A percentile compares a stretch with the other conserved stretches of the same genome.
Evolutionary conservation across 2,888 invertebrate species (phyloP).

Genomic region (Xanthia icteritia): DNA sequence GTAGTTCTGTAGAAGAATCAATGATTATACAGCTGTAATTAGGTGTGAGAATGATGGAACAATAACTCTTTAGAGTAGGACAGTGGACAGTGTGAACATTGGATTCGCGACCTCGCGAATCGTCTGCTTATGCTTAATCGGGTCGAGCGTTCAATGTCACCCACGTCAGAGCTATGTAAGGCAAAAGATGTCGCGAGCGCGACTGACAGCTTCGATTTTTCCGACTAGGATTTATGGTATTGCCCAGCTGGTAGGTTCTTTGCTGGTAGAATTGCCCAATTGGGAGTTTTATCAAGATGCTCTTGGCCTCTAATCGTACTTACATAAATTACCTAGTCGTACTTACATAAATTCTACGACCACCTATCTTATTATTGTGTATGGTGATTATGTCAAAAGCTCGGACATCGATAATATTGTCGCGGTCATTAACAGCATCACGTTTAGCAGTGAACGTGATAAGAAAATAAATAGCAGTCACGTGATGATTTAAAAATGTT

Average conservation of each 20-base stretch:
- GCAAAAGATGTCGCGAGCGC: constrained; percentile 63
- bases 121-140: constrained; percentile 84
- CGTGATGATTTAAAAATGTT: constrained; percentile 1
- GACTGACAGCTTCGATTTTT: constrained; percentile 29
- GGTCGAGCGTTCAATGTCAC: constrained; percentile 87
- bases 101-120: constrained; percentile 79
- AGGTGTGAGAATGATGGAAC: constrained; percentile 71
- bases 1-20: constrained; percentile 21
- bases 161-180: constrained; percentile 65
- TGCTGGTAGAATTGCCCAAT: not conserved
- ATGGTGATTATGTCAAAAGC: not conserved
- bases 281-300: not conserved
- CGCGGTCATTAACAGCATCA: not conserved
- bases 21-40: constrained; percentile 54
- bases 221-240: not conserved
- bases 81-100: constrained; percentile 68
- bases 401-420: not conserved
- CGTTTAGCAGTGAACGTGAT: constrained; percentile 16
- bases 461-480: constrained; percentile 9
- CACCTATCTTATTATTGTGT: not conserved
- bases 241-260: not conserved
- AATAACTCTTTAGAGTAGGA: constrained; percentile 69
- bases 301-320: too few species aligned
- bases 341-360: not conserved
- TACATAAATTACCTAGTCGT: too few species aligned